Percentiles rank a stretch among this genome's conserved stretches.
phyloP scores from a whole-genome alignment of 1,140 invertebrate species.

The Chrysoperla carnea region DNA sequence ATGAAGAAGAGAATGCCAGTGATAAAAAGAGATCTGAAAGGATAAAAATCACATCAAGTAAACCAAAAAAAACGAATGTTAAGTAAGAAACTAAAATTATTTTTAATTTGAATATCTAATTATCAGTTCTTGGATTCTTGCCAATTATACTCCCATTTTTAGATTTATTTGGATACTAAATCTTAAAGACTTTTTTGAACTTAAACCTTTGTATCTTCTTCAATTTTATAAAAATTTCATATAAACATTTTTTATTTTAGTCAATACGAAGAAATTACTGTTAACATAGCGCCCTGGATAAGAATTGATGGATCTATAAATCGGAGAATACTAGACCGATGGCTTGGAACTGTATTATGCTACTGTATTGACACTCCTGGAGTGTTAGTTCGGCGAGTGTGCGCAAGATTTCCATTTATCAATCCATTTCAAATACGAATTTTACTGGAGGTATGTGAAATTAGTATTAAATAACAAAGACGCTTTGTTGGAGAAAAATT shows the following conservation, averaged over 20 bases:
- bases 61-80: not conserved
- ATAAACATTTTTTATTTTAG: not conserved
- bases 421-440: constrained; percentile 19
- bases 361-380: constrained; percentile 42
- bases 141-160: too few relatives aligned
- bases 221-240: too few relatives aligned
- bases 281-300: constrained; percentile 45
- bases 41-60: not conserved
- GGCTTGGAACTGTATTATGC: constrained; percentile 43
- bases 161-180: too few relatives aligned
- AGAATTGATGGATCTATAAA: constrained; percentile 56
- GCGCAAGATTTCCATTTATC: constrained; percentile 28
- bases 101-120: not conserved
- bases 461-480: constrained; percentile 1
- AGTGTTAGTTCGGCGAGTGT: constrained; percentile 28
- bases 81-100: not conserved
- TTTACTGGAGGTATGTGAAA: constrained; percentile 1
- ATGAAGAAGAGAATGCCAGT: not conserved
- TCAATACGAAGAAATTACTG: constrained; percentile 20
- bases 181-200: too few relatives aligned
- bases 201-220: too few relatives aligned
- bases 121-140: not conserved
- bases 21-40: not conserved
- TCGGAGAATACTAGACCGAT: constrained; percentile 42
- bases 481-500: too few relatives aligned